Conservation (phyloP, 2,888 invertebrate genomes). For the Carterocephalus palaemon region DNA sequence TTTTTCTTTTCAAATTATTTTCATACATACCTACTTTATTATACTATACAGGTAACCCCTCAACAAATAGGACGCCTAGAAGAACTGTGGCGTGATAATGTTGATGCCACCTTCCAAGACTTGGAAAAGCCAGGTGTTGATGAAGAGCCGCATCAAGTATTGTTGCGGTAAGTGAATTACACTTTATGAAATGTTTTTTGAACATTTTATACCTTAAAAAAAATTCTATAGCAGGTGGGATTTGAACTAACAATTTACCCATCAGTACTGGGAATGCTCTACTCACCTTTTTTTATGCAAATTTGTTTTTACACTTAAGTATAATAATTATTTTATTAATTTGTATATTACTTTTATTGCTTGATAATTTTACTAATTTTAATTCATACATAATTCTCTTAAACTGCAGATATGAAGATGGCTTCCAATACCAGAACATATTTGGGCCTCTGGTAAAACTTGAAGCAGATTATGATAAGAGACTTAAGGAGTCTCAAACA, state of each 20-base stretch:
- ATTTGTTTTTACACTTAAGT: no score
- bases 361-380: background rate
- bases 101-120: slow-evolving; percentile 98
- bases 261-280: no score
- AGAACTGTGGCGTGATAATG: slow-evolving; percentile 99
- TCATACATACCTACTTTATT: no score
- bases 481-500: slow-evolving; percentile 98
- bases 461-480: slow-evolving; percentile 99
- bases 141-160: slow-evolving; percentile 96
- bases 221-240: no score
- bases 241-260: no score
- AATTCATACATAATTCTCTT: background rate
- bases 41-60: slow-evolving; percentile 89
- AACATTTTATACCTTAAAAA: background rate
- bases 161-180: slow-evolving; percentile 57
- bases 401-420: slow-evolving; percentile 93
- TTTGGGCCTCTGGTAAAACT: slow-evolving; percentile 97
- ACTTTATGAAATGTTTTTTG: background rate
- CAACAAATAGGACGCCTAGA: slow-evolving; percentile 98
- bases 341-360: background rate
- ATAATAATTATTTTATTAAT: background rate
- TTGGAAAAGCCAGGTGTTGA: slow-evolving; percentile 98
- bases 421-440: slow-evolving; percentile 99
- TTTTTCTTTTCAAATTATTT: no score
- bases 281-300: no score